Conservation (phyloP, 2,888 invertebrate species). For the Polymixis flavicincta region DNA sequence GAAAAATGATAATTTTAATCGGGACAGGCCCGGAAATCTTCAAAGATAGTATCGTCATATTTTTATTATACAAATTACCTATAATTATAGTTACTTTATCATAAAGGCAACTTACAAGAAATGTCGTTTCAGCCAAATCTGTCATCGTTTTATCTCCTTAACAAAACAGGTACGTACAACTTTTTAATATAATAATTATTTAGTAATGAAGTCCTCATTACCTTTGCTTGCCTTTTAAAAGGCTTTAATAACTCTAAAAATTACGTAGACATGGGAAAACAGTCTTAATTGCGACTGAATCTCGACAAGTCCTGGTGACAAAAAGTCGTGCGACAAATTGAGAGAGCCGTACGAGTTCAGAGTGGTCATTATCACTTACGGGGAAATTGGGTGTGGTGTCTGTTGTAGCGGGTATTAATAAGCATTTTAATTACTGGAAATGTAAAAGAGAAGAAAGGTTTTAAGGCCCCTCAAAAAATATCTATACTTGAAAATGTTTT, state of each 20-base stretch:
- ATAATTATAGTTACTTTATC: conserved; percentile 26
- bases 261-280: conserved; percentile 75
- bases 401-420: conserved; percentile 51
- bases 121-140: conserved; percentile 49
- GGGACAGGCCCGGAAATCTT: background rate
- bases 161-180: conserved; percentile 30
- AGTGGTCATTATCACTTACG: conserved; percentile 79
- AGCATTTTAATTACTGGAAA: background rate
- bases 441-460: background rate
- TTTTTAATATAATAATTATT: conserved; percentile 62
- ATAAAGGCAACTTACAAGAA: conserved; percentile 11
- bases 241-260: conserved; percentile 69
- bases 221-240: conserved; percentile 41
- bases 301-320: conserved; percentile 72
- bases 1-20: conserved; percentile 12
- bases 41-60: background rate
- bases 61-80: conserved; percentile 16
- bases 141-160: conserved; percentile 12
- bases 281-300: conserved; percentile 77
- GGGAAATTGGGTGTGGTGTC: conserved; percentile 70
- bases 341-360: conserved; percentile 63
- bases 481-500: background rate
- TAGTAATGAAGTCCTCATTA: conserved; percentile 56
- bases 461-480: background rate
- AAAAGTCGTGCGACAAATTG: conserved; percentile 84